Evolutionary conservation across 1,140 invertebrate genomes (phyloP).

Genomic region (Rhynchophorus ferrugineus): DNA sequence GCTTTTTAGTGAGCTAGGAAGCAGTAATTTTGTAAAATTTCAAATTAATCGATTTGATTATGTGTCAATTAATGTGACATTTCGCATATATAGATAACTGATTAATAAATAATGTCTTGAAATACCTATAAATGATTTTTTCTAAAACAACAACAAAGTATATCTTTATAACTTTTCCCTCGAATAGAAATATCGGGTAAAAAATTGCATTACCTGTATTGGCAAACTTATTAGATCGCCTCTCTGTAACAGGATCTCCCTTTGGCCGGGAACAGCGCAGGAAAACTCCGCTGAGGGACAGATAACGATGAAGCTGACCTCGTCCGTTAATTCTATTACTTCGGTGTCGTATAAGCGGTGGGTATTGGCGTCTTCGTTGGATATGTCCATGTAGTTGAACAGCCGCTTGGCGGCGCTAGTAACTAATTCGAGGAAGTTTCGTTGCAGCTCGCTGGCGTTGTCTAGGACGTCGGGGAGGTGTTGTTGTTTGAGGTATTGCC

Average conservation of each 20-base stretch:
- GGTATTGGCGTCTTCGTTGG: conserved; percentile 53
- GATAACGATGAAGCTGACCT: conserved; percentile 84
- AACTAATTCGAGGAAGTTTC: conserved; percentile 68
- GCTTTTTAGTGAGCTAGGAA: too few relatives aligned
- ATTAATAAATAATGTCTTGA: too few relatives aligned
- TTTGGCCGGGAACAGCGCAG: conserved; percentile 82
- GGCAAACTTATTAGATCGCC: conserved; percentile 77
- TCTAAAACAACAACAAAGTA: too few relatives aligned
- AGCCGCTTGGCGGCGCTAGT: conserved; percentile 62
- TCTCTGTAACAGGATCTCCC: conserved; percentile 69
- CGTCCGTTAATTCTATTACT: conserved; percentile 79
- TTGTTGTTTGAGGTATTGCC: conserved; percentile 67
- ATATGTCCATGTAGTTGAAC: conserved; percentile 73
- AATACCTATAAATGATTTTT: too few relatives aligned
- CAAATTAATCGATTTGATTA: too few relatives aligned
- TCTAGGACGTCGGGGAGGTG: conserved; percentile 41
- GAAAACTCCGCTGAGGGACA: conserved; percentile 84
- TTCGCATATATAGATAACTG: too few relatives aligned
- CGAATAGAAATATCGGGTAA: too few relatives aligned
- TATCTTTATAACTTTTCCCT: too few relatives aligned
- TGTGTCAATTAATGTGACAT: too few relatives aligned
- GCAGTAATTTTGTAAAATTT: too few relatives aligned
- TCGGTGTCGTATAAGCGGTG: conserved; percentile 85
- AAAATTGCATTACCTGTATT: conserved; percentile 59
- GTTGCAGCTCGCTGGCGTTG: conserved; percentile 62